Conservation (phyloP, 1,140 invertebrate species). For the Parasteatoda tepidariorum region DNA sequence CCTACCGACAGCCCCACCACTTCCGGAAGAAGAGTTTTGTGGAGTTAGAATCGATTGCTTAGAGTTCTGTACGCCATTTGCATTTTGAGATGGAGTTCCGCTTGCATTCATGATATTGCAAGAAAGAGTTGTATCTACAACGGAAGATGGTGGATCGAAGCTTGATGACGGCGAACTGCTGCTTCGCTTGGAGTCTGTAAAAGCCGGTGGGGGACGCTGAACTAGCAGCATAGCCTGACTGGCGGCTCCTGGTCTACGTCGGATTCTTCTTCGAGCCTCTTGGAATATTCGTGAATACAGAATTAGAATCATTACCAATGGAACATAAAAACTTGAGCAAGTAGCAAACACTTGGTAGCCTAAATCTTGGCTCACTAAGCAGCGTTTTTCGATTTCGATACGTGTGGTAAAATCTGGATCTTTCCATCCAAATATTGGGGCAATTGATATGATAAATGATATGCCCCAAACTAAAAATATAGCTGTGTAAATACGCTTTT, state of each 20-base stretch:
- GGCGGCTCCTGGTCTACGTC: constrained; percentile 59
- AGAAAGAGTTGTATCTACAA: constrained; percentile 21
- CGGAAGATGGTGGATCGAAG: constrained; percentile 38
- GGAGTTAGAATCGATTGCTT: constrained; percentile 1
- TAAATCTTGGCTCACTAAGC: constrained; percentile 93
- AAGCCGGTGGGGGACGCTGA: constrained; percentile 36
- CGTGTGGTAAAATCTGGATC: constrained; percentile 86
- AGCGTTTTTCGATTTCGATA: constrained; percentile 82
- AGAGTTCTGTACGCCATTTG: constrained; percentile 2
- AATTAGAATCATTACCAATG: constrained; percentile 88
- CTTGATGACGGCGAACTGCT: constrained; percentile 26
- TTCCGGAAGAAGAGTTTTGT: not conserved
- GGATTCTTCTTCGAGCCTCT: constrained; percentile 61
- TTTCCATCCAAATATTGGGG: constrained; percentile 87
- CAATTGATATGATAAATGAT: constrained; percentile 86
- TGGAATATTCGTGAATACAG: constrained; percentile 89
- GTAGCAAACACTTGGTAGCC: constrained; percentile 84
- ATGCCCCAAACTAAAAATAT: constrained; percentile 91
- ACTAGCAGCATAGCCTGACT: constrained; percentile 50
- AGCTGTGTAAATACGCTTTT: constrained; percentile 86
- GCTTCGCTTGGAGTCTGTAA: constrained; percentile 41
- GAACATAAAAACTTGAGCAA: constrained; percentile 93
- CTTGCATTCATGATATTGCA: not conserved
- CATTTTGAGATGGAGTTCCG: constrained; percentile 39
- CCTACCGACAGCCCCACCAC: not conserved